Evolutionary conservation across 2,888 invertebrate genomes (phyloP).

Genomic region (Abrostola tripartita): DNA sequence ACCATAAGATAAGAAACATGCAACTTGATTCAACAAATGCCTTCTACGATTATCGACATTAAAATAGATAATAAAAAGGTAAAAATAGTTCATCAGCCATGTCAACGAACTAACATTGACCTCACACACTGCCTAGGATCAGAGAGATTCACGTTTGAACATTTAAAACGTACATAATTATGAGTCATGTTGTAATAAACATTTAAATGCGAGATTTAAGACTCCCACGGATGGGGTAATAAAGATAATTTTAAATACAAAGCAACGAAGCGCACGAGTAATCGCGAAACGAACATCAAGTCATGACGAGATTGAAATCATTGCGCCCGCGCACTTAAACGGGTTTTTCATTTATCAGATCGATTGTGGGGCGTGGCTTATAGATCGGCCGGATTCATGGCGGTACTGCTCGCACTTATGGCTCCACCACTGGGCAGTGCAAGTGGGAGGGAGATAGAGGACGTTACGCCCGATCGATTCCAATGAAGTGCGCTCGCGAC

Average conservation of each 20-base stretch:
- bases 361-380: conserved; percentile 81
- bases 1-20: too few relatives aligned
- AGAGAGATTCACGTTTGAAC: conserved; percentile 58
- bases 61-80: conserved; percentile 23
- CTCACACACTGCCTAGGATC: conserved; percentile 45
- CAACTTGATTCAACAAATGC: too few relatives aligned
- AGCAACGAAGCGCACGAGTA: conserved; percentile 70
- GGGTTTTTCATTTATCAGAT: conserved; percentile 82
- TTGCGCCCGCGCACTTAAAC: conserved; percentile 72
- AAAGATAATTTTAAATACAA: conserved; percentile 84
- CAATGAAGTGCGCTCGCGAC: conserved; percentile 63
- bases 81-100: conserved; percentile 40
- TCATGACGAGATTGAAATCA: conserved; percentile 77
- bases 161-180: conserved; percentile 69
- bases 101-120: conserved; percentile 55
- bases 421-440: conserved; percentile 13
- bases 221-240: conserved; percentile 80
- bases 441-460: conserved; percentile 65
- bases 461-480: conserved; percentile 76
- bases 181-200: conserved; percentile 74
- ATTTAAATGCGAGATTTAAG: conserved; percentile 71
- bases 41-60: conserved; percentile 17
- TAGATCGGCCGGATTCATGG: conserved; percentile 63
- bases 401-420: conserved; percentile 62
- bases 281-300: conserved; percentile 70